phyloP scores from a whole-genome alignment of 2,888 invertebrate genomes.

The Mylabris sibirica region DNA sequence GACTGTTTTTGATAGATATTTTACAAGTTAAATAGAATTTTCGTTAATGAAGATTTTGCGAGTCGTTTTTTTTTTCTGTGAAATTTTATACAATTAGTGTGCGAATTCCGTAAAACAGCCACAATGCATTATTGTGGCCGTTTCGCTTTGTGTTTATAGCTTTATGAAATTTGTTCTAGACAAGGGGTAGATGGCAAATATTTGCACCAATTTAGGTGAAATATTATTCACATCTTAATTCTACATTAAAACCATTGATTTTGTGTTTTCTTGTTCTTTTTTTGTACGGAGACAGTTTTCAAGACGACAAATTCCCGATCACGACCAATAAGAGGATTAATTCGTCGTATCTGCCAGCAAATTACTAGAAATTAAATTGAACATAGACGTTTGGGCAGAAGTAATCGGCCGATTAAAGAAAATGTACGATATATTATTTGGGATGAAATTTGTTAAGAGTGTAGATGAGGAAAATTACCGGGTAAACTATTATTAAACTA shows the following conservation, averaged over 20 bases:
- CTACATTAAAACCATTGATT: neutral
- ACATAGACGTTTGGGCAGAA: constrained; percentile 14
- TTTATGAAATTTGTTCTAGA: neutral
- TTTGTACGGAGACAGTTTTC: neutral
- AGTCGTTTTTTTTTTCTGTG: neutral
- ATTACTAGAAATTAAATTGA: constrained; percentile 29
- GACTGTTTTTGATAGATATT: no score
- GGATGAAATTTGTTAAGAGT: constrained; percentile 21
- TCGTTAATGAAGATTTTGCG: neutral
- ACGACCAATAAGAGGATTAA: constrained; percentile 17
- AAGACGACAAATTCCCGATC: constrained; percentile 6
- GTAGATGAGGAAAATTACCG: constrained; percentile 21
- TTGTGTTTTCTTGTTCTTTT: neutral
- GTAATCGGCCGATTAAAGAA: constrained; percentile 30
- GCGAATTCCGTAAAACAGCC: neutral
- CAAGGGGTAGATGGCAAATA: neutral
- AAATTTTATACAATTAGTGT: neutral
- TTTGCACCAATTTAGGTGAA: neutral
- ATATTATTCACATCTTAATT: neutral
- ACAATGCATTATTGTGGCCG: neutral
- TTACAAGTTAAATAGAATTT: neutral
- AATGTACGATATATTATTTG: constrained; percentile 30
- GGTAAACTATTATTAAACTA: neutral
- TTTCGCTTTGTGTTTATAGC: neutral
- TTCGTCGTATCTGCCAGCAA: constrained; percentile 18